Evolutionary conservation across 2,888 invertebrate species (phyloP).

Genomic region (Plagiodera versicolora): DNA sequence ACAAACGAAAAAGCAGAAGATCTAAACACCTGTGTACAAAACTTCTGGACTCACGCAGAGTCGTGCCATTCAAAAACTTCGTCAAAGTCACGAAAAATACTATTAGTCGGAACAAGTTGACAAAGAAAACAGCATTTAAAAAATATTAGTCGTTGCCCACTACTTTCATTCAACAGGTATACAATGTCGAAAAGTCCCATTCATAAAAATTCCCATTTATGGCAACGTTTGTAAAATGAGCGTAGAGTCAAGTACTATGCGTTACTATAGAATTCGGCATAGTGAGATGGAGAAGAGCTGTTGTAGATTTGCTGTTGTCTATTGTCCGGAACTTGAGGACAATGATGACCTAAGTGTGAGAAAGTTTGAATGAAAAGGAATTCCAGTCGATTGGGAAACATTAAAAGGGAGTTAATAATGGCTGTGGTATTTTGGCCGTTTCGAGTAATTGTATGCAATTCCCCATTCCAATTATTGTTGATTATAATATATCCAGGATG

Average conservation of each 20-base stretch:
- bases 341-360: slow-evolving; percentile 31
- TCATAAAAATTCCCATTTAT: slow-evolving; percentile 29
- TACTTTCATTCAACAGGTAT: slow-evolving; percentile 20
- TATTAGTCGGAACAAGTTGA: slow-evolving; percentile 20
- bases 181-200: slow-evolving; percentile 27
- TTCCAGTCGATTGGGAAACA: slow-evolving; percentile 18
- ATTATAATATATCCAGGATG: too few relatives aligned
- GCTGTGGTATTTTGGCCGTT: slow-evolving; percentile 4
- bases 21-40: slow-evolving; percentile 34
- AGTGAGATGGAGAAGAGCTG: slow-evolving; percentile 17
- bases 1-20: slow-evolving; percentile 28
- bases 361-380: slow-evolving; percentile 26
- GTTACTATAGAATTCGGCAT: slow-evolving; percentile 32
- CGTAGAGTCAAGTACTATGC: slow-evolving; percentile 35
- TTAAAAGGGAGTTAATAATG: slow-evolving; percentile 27
- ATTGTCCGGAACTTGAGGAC: slow-evolving; percentile 25
- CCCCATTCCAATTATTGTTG: background rate
- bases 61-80: slow-evolving; percentile 25
- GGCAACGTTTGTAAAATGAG: slow-evolving; percentile 32
- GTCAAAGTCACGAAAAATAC: slow-evolving; percentile 17
- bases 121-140: slow-evolving; percentile 38
- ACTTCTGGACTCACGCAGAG: slow-evolving; percentile 32
- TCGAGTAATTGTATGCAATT: background rate
- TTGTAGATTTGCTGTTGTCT: slow-evolving; percentile 19
- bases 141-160: slow-evolving; percentile 36